These are phyloP conservation scores for Uromys caudimaculatus DNA, from an alignment of 2,797 vertebrate species.

Conservation along the genomic window DNA sequence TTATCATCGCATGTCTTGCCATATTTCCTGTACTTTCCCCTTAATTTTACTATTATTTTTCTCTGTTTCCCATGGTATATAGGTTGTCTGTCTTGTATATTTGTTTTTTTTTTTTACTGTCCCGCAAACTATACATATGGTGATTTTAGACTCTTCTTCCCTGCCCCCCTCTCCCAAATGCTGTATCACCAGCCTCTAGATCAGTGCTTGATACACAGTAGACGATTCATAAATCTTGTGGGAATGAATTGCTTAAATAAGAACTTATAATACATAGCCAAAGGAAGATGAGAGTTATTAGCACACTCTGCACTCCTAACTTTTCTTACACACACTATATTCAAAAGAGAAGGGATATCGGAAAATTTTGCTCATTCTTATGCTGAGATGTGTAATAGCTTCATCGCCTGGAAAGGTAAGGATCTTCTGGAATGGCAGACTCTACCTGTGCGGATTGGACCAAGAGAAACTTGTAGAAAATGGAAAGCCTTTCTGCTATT, in stretches of 20 bases:
- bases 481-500: conserved; percentile 4
- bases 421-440: neutral
- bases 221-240: neutral
- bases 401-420: neutral
- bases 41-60: neutral
- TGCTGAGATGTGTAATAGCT: neutral
- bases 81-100: neutral
- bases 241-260: conserved; percentile 3
- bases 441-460: neutral
- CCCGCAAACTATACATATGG: neutral
- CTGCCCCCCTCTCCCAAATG: accelerated
- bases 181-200: neutral
- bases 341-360: conserved; percentile 19
- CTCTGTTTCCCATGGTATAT: neutral
- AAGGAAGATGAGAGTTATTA: neutral
- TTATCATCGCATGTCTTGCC: neutral
- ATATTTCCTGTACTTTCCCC: neutral
- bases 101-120: neutral
- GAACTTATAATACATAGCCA: neutral
- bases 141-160: neutral
- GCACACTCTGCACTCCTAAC: neutral
- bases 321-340: neutral
- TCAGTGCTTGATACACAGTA: neutral
- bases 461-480: neutral
- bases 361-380: neutral